Evolutionary conservation across 1,140 invertebrate species (phyloP).

Genomic region (Neuroterus valhalla): DNA sequence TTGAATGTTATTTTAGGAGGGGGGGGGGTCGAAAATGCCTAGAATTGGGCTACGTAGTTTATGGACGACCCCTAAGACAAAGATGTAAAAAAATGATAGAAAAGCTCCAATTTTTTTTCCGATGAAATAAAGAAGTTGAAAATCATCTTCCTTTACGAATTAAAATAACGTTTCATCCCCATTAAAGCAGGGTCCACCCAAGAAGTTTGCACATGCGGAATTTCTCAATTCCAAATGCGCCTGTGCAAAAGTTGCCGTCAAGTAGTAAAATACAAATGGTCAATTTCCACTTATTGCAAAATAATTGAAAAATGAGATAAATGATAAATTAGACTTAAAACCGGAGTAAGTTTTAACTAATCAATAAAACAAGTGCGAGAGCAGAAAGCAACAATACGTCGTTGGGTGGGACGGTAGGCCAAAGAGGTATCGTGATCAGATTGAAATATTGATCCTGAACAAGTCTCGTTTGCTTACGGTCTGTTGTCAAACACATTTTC

Average conservation of each 20-base stretch:
- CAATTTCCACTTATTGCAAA: not conserved
- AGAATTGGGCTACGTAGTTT: too few relatives aligned
- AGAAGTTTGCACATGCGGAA: not conserved
- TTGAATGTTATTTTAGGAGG: too few relatives aligned
- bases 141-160: not conserved
- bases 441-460: constrained; percentile 70
- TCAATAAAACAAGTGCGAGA: constrained; percentile 61
- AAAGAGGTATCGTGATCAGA: constrained; percentile 60
- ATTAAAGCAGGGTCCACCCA: not conserved
- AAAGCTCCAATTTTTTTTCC: too few relatives aligned
- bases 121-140: too few relatives aligned
- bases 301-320: constrained; percentile 13
- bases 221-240: not conserved
- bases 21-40: too few relatives aligned
- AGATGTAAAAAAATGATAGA: too few relatives aligned
- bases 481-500: constrained; percentile 59
- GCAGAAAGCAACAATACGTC: constrained; percentile 54
- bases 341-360: constrained; percentile 35
- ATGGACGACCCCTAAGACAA: too few relatives aligned
- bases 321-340: not conserved
- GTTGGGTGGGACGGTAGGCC: constrained; percentile 64
- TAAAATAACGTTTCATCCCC: not conserved
- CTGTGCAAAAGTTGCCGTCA: constrained; percentile 15
- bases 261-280: not conserved
- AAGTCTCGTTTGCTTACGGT: constrained; percentile 55